Percentiles rank a stretch among this genome's conserved stretches.
Conservation (phyloP, 1,140 invertebrate species). For the Aphaenogaster rudis region DNA sequence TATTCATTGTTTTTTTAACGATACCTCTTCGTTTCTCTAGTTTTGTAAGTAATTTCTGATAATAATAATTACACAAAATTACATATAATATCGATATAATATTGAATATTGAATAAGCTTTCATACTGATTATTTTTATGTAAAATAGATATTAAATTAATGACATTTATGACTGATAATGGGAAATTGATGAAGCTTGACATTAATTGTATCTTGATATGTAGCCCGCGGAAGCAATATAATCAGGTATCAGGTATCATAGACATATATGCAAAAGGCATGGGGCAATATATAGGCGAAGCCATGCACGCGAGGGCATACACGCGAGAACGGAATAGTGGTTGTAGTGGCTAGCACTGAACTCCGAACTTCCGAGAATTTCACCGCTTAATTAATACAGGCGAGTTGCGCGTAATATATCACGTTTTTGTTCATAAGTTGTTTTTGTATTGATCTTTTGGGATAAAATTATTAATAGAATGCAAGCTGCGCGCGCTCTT, state of each 20-base stretch:
- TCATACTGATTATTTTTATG: background rate
- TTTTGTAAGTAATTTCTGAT: background rate
- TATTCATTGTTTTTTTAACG: background rate
- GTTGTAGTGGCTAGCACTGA: constrained; percentile 7
- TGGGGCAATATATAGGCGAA: background rate
- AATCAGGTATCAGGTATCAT: constrained; percentile 18
- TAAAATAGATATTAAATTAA: constrained; percentile 18
- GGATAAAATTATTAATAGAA: background rate
- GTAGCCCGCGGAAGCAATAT: constrained; percentile 13
- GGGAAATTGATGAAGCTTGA: constrained; percentile 35
- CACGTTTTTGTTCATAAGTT: background rate
- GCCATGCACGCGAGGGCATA: background rate
- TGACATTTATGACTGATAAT: constrained; percentile 1
- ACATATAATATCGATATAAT: too few species aligned
- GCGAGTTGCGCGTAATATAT: constrained; percentile 2
- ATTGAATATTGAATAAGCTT: background rate
- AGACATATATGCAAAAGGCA: constrained; percentile 29
- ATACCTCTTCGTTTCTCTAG: background rate
- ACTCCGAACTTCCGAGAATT: constrained; percentile 49
- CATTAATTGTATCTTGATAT: constrained; percentile 46
- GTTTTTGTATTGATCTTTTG: background rate
- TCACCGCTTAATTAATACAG: constrained; percentile 47
- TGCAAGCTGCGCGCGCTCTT: background rate
- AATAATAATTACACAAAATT: background rate
- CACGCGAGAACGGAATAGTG: background rate